A percentile compares a stretch with the other conserved stretches of the same genome.
Conservation (phyloP, 2,113 vertebrate species). For the Cochlearius cochlearius region DNA sequence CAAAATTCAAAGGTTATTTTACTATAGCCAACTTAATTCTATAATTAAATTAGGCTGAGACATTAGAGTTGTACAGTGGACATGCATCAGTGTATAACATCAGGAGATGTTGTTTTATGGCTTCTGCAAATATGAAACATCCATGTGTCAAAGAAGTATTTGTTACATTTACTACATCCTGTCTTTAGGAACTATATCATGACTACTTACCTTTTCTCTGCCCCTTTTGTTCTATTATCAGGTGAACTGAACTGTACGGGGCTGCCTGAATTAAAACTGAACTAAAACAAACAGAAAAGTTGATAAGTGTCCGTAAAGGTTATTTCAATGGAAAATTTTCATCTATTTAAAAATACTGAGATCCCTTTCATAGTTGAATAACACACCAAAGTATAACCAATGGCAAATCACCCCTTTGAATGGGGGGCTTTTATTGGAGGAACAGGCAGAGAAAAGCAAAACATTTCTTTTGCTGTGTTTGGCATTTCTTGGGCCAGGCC, state of each 20-base stretch:
- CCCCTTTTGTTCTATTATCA: background rate
- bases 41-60: background rate
- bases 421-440: background rate
- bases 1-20: background rate
- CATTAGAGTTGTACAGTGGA: background rate
- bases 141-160: background rate
- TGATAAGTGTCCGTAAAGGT: background rate
- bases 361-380: background rate
- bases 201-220: background rate
- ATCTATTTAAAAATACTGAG: background rate
- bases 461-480: slow-evolving; percentile 14
- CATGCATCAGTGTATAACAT: background rate
- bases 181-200: background rate
- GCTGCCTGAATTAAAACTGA: background rate
- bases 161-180: background rate
- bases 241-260: background rate
- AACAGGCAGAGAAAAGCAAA: slow-evolving; percentile 29
- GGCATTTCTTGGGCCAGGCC: background rate
- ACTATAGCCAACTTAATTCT: background rate
- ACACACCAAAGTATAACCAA: background rate
- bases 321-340: slow-evolving; percentile 8
- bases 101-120: background rate
- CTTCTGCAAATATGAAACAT: background rate
- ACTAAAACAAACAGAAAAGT: background rate
- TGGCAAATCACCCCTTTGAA: background rate